Base-by-base conservation (phyloP, 2,888 invertebrate genomes). In the Drosophila acutilabella region DNA sequence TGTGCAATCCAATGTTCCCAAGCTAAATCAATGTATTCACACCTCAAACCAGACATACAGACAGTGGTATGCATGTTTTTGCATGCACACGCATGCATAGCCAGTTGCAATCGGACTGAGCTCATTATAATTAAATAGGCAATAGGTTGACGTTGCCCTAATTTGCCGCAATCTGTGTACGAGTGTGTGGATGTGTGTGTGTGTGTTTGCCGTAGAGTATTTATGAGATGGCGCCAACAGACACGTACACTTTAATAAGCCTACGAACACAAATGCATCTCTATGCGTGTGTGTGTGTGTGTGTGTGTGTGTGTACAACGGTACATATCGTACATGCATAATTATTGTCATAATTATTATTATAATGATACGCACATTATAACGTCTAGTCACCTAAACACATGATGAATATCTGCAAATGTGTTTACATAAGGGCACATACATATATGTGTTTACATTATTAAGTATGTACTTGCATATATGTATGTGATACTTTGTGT, bases 111-210 rank as follows among this genome's bases (percentile, higher is more conserved):
- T 70, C 62, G 74, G 80, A 79, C 69, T 58, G 69, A 85, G 88
- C 84, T 84, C 84, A 84, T 84, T 84, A 84, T 88, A 85, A 88
- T 84, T 88, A 85, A 85, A 88, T 81, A 78, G 80, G 81, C 79
- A 74, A 74, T 80, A 68, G 76, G 67, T 69, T 81, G 86, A 80
- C 71, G 71, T 61, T 82, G 81, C 68, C 80, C 88, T 82, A 88
- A 85, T 87, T 83, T 87, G 77, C 64, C 50, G 56, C 53, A 65
- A 67, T 76, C 11, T 36, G 13, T 13, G 13, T 36, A 13, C 4
- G 13, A 1, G 1, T 26, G 68, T 53, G 60, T 45, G 48, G 62
- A 48, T 64, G 54, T 71, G 51, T 71, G 66, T 54, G 59, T 71
- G 41, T 40, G 53, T 45, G 11, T 53, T 81, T 74, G 47, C 58